Evolutionary conservation across 2,888 invertebrate genomes (phyloP).

Genomic region (Mythimna vitellina): DNA sequence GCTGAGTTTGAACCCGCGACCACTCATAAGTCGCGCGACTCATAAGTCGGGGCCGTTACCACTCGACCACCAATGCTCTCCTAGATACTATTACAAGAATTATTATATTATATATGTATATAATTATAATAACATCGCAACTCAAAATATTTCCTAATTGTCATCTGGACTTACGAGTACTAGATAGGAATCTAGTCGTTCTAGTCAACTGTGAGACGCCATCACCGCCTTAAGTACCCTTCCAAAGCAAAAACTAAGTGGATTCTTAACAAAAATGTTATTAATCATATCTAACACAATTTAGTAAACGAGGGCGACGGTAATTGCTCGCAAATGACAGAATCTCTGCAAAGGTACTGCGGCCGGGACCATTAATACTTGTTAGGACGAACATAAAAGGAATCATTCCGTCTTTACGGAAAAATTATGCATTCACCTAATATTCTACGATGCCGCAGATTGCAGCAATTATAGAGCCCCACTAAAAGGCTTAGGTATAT

Average conservation of each 20-base stretch:
- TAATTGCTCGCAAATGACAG: conserved; percentile 85
- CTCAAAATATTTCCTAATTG: neutral
- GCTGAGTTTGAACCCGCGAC: too few relatives aligned
- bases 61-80: too few relatives aligned
- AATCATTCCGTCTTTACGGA: conserved; percentile 79
- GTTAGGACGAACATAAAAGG: conserved; percentile 83
- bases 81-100: too few relatives aligned
- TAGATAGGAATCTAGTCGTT: neutral
- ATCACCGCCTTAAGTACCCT: conserved; percentile 21
- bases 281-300: conserved; percentile 79
- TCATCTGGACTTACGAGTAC: neutral
- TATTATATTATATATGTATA: too few relatives aligned
- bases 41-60: too few relatives aligned
- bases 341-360: conserved; percentile 73
- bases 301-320: conserved; percentile 76
- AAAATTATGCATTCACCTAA: conserved; percentile 82
- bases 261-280: conserved; percentile 72
- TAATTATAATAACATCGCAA: neutral
- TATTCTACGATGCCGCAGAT: conserved; percentile 61
- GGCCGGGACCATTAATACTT: conserved; percentile 80
- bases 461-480: conserved; percentile 68
- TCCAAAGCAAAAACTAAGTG: conserved; percentile 46
- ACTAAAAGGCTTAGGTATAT: conserved; percentile 65
- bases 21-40: too few relatives aligned
- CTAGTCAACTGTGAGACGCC: neutral